Base-by-base conservation (phyloP, 1,140 invertebrate genomes). In the Sycobia sp. region DNA sequence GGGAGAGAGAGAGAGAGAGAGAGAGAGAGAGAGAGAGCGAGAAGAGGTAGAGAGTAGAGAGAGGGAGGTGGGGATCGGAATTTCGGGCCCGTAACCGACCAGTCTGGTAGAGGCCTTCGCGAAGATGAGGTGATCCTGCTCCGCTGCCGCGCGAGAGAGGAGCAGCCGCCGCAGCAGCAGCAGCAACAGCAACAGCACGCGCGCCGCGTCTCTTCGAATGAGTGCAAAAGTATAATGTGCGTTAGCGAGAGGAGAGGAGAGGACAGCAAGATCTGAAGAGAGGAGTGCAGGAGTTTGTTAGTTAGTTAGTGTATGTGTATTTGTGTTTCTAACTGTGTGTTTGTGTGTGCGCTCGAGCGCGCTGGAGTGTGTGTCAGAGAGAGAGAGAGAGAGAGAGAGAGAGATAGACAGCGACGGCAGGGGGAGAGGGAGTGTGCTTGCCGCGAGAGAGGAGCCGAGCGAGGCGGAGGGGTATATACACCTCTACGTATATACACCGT, bases 31-130 rank as follows among this genome's bases (percentile, higher is more conserved):
- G 56, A 60, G 54, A 25, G 38, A 44, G 14, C 41, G 36, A 44
- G 22, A 50, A 32, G 23, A 16, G n/a, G 22, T n/a, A 46, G 23
- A 39, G 39, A 8, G 38, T 13, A 20, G 41, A 63, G 9, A n/a
- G 5, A 41, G 47, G 34, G 62, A 79, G 73, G 78, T 80, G 77
- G 80, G 80, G 79, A 78, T 79, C 58, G 78, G 78, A 82, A 80
- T 82, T 82, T 81, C 75, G 79, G 78, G 73, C 72, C 73, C 74
- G 72, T 73, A 71, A 76, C 69, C 73, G 73, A 70, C 76, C 80
- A 82, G 80, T 82, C 79, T 79, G 72, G 73, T 74, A 72, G 71
- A 79, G 77, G 73, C 78, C 76, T 79, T 80, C 50, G 63, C 43
- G 73, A 81, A 78, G 80, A 78, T 79, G 78, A 81, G 80, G 76